Evolutionary conservation across 1,140 invertebrate species (phyloP).

Genomic region (Zaprionus ornatus): DNA sequence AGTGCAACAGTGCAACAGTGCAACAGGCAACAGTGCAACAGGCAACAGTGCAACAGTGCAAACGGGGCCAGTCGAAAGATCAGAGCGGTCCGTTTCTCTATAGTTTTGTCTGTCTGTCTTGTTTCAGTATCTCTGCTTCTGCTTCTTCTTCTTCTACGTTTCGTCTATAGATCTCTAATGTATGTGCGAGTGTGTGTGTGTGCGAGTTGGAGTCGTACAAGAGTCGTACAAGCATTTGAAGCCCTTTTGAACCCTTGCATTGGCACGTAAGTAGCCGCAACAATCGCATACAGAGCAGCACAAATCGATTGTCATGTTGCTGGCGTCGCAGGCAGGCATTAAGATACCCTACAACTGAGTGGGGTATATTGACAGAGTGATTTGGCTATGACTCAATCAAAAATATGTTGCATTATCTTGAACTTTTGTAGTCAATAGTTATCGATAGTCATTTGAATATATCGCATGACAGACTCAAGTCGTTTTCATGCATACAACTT

Average conservation of each 20-base stretch:
- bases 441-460: background rate
- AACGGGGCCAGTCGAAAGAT: constrained; percentile 69
- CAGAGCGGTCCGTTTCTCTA: constrained; percentile 48
- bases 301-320: constrained; percentile 76
- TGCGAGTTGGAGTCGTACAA: constrained; percentile 4
- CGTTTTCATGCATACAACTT: too few species aligned
- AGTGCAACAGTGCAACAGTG: constrained; percentile 58
- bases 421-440: background rate
- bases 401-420: background rate
- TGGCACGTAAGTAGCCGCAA: constrained; percentile 73
- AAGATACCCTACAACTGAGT: constrained; percentile 11
- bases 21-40: constrained; percentile 42
- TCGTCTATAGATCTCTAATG: constrained; percentile 13
- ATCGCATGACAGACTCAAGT: background rate
- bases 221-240: constrained; percentile 32
- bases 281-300: constrained; percentile 68
- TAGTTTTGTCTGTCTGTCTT: constrained; percentile 10
- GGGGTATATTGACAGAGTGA: background rate
- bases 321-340: constrained; percentile 35
- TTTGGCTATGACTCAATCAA: background rate
- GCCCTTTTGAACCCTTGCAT: constrained; percentile 74
- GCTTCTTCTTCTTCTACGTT: constrained; percentile 7
- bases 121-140: background rate
- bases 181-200: constrained; percentile 31
- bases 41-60: constrained; percentile 36